Evolutionary conservation across 2,113 vertebrate genomes (phyloP), one percentile per base, ranked within the genome.

Genomic region (Cephalopterus ornatus): DNA sequence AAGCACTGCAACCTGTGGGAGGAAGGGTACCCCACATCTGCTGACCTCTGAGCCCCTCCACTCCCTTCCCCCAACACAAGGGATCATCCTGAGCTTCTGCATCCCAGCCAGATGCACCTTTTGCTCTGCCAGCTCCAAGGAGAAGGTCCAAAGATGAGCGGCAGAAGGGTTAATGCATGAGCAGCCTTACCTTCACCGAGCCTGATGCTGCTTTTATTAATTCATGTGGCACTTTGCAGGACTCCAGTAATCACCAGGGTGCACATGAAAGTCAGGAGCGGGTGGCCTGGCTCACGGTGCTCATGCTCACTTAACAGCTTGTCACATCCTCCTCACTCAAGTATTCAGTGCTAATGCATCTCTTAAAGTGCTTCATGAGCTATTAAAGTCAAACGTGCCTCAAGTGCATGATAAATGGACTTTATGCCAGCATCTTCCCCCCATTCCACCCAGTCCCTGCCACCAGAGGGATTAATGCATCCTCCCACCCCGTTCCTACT

Each of bases 281-380:
- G 68, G 79, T 50, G 85, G 88, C 90, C 30, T 2, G 65, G 41
- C 88, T 86, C 8, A 0, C 72, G 41, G 1, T 44, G 85, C 85
- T 93, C 16, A 1, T 56, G 63, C 72, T 95, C 61, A 74, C 92
- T 95, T 97, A 97, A 80, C 88, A 86, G 92, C 95, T 92, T 94
- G 85, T 96, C 95, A 93, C 92, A 96, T 93, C 91, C 92, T 96
- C 92, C 90, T 86, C 79, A 88, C 96, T 96, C 93, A 96, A 94
- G 92, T 94, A 96, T 95, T 96, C 93, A 96, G 92, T 84, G 93
- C 93, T 96, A 96, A 97, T 94, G 96, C 93, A 91, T 86, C 92
- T 93, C 95, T 96, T 94, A 90, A 96, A 97, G 93, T 92, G 95
- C 88, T 95, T 93, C 95, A 94, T 88, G 86, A 95, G 92, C 93